Base-by-base conservation (phyloP, 2,113 vertebrate species). In the Acrocephalus arundinaceus region DNA sequence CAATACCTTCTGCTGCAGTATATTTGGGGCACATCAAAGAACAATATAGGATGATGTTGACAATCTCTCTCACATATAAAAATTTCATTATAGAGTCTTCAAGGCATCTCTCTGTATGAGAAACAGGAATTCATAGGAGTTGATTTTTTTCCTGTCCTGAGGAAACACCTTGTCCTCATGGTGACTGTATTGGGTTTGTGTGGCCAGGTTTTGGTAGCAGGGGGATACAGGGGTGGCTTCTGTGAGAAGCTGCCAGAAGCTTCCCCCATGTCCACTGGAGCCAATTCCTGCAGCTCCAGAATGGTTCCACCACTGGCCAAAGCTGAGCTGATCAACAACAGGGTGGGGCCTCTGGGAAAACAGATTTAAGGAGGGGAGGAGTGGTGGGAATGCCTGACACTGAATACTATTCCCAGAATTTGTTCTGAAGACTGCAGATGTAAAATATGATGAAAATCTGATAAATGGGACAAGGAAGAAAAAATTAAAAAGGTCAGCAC, bases 21-120 rank as follows among this genome's bases (percentile, higher is more conserved):
- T 97, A 97, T 97, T 96, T 95, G 55, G 85, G 94, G 45, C 85
- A 87, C 85, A 96, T 97, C 96, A 97, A 95, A 98, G 95, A 97
- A 97, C 90, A 92, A 71, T 83, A 85, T 73, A 92, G 94, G 45
- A 80, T 80, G 71, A 89, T 84, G 95, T 67, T 96, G 93, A 91
- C 94, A 96, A 97, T 96, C 94, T 93, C 82, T 93, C 85, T 96
- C 96, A 91, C 93, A 87, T 83, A 97, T 77, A 97, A 96, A 97
- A 96, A 96, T 76, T 97, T 97, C 93, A 97, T 97, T 97, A 96
- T 23, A 27, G 85, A 91, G 70, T 63, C 87, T 96, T 96, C 95
- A 97, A 97, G 95, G 84, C 89, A 94, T 94, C 75, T 93, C 92
- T 96, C 94, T 96, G 80, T 72, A 92, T 91, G 71, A 97, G 94